Evolutionary conservation across 2,113 vertebrate species (phyloP), one percentile per base, ranked within the genome.

Genomic region (Oryzias javanicus): DNA sequence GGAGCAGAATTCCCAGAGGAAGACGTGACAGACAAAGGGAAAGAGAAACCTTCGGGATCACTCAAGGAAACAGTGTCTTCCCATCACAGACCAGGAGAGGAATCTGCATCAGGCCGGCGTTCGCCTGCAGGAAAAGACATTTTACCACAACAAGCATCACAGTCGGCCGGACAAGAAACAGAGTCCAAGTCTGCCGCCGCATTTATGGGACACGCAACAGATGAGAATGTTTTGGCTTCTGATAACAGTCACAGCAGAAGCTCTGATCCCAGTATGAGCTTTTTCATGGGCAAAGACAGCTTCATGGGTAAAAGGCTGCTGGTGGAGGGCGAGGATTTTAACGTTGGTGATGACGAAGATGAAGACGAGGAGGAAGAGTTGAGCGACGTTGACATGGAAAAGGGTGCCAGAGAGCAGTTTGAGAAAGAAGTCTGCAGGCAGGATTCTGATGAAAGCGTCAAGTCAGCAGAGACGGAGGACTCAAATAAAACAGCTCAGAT

Each of bases 351-450:
- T 49, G 84, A 90, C 0, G 86, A 87, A 14, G 86, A 83, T 1
- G 85, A 88, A 1, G 84, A 90, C 0, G 87, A 84, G 0, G 89
- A 85, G 24, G 93, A 96, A 13, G 92, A 91, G 18, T 78, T 55
- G 3, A 96, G 94, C 69, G 97, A 98, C 80, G 91, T 94, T 0
- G 96, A 97, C 79, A 53, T 96, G 71, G 97, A 99, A 74, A 99
- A 99, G 74, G 96, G 97, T 1, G 95, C 95, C 45, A 93, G 89
- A 73, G 97, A 99, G 68, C 90, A 91, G 67, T 94, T 96, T 15
- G 96, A 99, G 63, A 98, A 98, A 78, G 94, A 95, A 71, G 81
- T 71, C 24, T 86, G 82, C 55, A 82, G 80, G 56, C 66, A 25
- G n/a, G 58, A 63, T 58, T 82, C 72, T 60, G 77, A 78, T 70